Evolutionary conservation across 2,797 vertebrate genomes (phyloP), one percentile per base, ranked within the genome.

Genomic region (Danio aesculapii): DNA sequence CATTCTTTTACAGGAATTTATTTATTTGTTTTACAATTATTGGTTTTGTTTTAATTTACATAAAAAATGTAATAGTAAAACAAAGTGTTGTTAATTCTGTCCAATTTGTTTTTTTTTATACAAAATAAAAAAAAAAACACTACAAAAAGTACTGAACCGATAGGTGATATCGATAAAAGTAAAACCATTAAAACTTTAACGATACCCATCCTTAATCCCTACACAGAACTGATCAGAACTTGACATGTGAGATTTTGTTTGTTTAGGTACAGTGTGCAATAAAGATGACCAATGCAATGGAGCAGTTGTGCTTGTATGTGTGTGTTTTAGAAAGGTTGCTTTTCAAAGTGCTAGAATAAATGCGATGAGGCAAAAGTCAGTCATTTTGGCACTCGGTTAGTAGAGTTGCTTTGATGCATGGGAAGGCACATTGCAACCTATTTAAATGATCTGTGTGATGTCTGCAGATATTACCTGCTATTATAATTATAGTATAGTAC

Each of bases 161-260:
- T n/a, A n/a, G n/a, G n/a, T n/a, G n/a, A n/a, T n/a, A n/a, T n/a
- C n/a, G n/a, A n/a, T n/a, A n/a, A n/a, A n/a, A n/a, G n/a, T n/a
- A n/a, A n/a, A n/a, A n/a, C n/a, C n/a, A n/a, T n/a, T n/a, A n/a
- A n/a, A n/a, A n/a, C n/a, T n/a, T n/a, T n/a, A n/a, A n/a, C n/a
- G n/a, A n/a, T n/a, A n/a, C n/a, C n/a, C n/a, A n/a, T n/a, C n/a
- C n/a, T n/a, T n/a, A n/a, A n/a, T n/a, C n/a, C n/a, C n/a, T n/a
- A n/a, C n/a, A n/a, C n/a, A n/a, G n/a, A n/a, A n/a, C n/a, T n/a
- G 12, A 41, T 58, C 44, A 61, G 8, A 4, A 12, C 47, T 57
- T 50, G 21, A 50, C 66, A 52, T 44, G 43, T 47, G 43, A 66
- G 13, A n/a, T 63, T 47, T 8, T 71, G 61, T 64, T 80, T n/a